Conservation (phyloP, 2,113 vertebrate genomes). For the Semicossyphus pulcher region DNA sequence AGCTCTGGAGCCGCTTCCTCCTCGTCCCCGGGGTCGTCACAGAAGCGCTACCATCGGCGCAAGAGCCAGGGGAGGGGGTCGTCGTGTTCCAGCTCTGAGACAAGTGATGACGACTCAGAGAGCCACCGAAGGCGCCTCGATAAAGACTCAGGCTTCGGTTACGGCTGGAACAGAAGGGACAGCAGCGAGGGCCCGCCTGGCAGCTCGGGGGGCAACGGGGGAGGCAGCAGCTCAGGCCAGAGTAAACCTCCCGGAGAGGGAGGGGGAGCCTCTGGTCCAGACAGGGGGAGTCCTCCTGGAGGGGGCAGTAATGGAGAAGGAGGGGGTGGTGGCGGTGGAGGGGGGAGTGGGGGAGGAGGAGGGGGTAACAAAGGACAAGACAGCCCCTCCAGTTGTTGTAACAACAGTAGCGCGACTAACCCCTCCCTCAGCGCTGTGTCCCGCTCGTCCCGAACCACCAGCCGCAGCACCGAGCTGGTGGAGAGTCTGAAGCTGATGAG, state of each 20-base stretch:
- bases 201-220: slow-evolving; percentile 86
- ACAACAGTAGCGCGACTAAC: slow-evolving; percentile 79
- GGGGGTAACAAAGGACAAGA: slow-evolving; percentile 84
- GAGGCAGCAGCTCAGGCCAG: slow-evolving; percentile 84
- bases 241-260: slow-evolving; percentile 84
- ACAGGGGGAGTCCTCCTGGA: slow-evolving; percentile 84
- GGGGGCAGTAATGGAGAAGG: slow-evolving; percentile 82
- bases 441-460: slow-evolving; percentile 83
- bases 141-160: slow-evolving; percentile 91
- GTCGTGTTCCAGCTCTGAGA: slow-evolving; percentile 97
- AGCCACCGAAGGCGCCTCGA: slow-evolving; percentile 91
- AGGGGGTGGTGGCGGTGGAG: slow-evolving; percentile 80
- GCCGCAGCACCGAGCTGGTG: slow-evolving; percentile 87
- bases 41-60: slow-evolving; percentile 92
- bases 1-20: slow-evolving; percentile 19
- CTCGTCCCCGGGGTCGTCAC: slow-evolving; percentile 89
- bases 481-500: slow-evolving; percentile 96
- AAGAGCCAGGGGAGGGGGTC: slow-evolving; percentile 97
- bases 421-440: slow-evolving; percentile 70
- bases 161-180: slow-evolving; percentile 93
- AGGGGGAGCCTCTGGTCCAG: slow-evolving; percentile 82
- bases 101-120: slow-evolving; percentile 96
- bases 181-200: slow-evolving; percentile 95
- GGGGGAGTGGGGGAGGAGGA: slow-evolving; percentile 79
- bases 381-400: slow-evolving; percentile 85